phyloP scores from a whole-genome alignment of 2,113 vertebrate genomes.

The Mobula birostris region DNA sequence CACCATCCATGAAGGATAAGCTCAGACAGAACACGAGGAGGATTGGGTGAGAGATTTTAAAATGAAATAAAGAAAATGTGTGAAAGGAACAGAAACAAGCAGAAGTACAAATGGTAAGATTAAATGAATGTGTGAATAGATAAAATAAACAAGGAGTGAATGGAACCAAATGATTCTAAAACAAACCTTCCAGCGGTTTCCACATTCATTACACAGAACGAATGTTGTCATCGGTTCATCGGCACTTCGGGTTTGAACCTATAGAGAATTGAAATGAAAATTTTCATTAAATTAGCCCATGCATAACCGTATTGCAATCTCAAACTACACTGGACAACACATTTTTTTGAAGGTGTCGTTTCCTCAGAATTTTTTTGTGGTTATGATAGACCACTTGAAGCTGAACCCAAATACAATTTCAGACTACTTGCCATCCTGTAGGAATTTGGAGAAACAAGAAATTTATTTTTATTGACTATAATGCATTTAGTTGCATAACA shows the following conservation, averaged over 20 bases:
- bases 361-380: no score
- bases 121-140: no score
- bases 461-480: no score
- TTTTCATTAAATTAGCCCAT: neutral
- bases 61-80: neutral
- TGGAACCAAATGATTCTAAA: no score
- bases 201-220: conserved; percentile 92
- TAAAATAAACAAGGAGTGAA: no score
- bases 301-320: neutral
- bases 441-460: no score
- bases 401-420: no score
- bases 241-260: conserved; percentile 93
- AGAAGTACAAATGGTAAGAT: no score
- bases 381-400: no score
- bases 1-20: neutral
- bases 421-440: no score
- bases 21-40: neutral
- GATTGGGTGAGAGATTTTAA: neutral
- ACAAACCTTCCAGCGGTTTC: conserved; percentile 95
- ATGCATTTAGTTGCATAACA: no score
- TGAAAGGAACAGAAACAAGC: neutral
- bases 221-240: conserved; percentile 98
- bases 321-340: neutral
- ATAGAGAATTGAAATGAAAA: neutral
- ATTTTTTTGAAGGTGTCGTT: no score